Evolutionary conservation across 2,888 invertebrate species (phyloP).

Genomic region (Latrodectus elegans): DNA sequence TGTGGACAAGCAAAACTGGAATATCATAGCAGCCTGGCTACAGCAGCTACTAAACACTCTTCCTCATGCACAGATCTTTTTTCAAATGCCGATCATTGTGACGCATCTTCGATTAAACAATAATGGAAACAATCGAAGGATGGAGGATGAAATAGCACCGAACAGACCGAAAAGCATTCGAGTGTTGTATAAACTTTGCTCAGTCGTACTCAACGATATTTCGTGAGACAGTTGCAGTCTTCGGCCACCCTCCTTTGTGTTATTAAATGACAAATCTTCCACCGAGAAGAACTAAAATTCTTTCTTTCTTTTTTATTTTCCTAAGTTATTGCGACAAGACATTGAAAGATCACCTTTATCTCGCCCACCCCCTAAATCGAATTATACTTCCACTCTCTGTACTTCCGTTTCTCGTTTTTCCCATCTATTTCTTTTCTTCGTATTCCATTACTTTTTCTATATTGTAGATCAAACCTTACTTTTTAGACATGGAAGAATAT

Average conservation of each 20-base stretch:
- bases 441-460: not conserved
- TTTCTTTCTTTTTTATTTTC: not conserved
- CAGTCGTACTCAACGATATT: slow-evolving; percentile 21
- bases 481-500: not conserved
- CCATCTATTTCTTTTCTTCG: not conserved
- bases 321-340: slow-evolving; percentile 12
- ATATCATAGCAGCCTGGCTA: too few species aligned
- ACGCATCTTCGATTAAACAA: not conserved
- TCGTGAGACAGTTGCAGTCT: slow-evolving; percentile 23
- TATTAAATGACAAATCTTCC: slow-evolving; percentile 40
- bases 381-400: slow-evolving; percentile 40
- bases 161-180: not conserved
- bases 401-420: not conserved
- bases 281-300: slow-evolving; percentile 4
- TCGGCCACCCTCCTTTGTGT: slow-evolving; percentile 11
- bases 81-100: not conserved
- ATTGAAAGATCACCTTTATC: slow-evolving; percentile 55
- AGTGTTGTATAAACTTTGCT: slow-evolving; percentile 20
- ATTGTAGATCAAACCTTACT: not conserved
- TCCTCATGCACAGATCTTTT: not conserved
- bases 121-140: not conserved
- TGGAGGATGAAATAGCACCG: not conserved
- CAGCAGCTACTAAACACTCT: too few species aligned
- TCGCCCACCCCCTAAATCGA: slow-evolving; percentile 50
- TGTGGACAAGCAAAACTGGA: too few species aligned